Conservation (phyloP, 2,797 vertebrate genomes). For the Crypturellus tataupa region DNA sequence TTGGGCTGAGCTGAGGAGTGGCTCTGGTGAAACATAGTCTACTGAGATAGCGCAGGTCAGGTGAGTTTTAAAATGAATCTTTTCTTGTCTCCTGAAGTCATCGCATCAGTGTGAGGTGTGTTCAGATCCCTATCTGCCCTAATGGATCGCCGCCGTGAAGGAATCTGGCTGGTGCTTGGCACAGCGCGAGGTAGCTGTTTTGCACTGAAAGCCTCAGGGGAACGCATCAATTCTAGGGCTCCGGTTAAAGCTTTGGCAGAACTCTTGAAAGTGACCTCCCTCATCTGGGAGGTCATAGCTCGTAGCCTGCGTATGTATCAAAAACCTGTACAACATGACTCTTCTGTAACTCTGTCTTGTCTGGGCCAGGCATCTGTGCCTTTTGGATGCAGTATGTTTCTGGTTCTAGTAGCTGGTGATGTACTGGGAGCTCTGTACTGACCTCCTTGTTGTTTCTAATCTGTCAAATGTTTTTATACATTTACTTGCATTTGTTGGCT, state of each 20-base stretch:
- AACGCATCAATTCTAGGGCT: neutral
- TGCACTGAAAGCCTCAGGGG: neutral
- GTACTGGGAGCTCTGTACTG: neutral
- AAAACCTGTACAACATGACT: neutral
- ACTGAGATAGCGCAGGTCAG: neutral
- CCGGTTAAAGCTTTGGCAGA: neutral
- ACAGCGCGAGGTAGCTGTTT: neutral
- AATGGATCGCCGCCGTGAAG: neutral
- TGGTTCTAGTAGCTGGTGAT: neutral
- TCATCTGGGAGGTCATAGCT: neutral
- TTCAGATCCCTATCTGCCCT: slow-evolving; percentile 25
- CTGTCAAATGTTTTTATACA: neutral
- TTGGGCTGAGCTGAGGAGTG: neutral
- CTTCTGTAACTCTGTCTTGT: neutral
- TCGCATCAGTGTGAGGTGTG: neutral
- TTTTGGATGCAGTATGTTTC: neutral
- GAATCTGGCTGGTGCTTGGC: neutral
- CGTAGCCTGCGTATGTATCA: fast-evolving
- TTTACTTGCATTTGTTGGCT: neutral
- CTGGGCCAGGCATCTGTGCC: neutral
- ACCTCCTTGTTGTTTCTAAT: neutral
- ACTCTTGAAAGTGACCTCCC: neutral
- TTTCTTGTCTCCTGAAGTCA: neutral
- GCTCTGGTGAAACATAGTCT: neutral
- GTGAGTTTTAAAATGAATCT: slow-evolving; percentile 27